These are phyloP conservation scores for Semaprochilodus insignis DNA, from an alignment of 2,797 vertebrate genomes.

Conservation along the genomic window DNA sequence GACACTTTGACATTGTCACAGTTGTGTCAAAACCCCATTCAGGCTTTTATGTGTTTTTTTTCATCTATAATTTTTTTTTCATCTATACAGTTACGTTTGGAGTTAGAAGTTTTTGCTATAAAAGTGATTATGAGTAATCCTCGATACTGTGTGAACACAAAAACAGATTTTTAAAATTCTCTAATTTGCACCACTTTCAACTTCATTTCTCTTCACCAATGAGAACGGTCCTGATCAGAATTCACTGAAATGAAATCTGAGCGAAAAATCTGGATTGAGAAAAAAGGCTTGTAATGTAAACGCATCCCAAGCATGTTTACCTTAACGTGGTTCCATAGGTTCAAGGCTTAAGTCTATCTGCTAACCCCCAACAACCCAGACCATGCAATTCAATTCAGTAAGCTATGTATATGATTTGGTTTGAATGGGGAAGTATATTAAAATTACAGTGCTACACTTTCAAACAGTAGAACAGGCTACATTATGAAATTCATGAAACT, in stretches of 20 bases:
- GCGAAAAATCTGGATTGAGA: background rate
- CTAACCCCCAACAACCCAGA: slow-evolving; percentile 10
- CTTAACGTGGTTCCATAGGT: background rate
- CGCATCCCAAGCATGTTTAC: background rate
- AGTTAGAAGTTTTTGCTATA: too few relatives aligned
- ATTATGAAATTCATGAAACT: slow-evolving; percentile 8
- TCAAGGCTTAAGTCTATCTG: background rate
- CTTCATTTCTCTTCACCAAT: too few relatives aligned
- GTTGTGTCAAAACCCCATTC: too few relatives aligned
- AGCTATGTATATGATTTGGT: slow-evolving; percentile 11
- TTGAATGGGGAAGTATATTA: slow-evolving; percentile 10
- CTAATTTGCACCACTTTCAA: too few relatives aligned
- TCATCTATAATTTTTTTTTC: too few relatives aligned
- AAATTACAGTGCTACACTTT: slow-evolving; percentile 36
- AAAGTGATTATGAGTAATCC: too few relatives aligned
- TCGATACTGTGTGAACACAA: too few relatives aligned
- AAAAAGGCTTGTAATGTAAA: background rate
- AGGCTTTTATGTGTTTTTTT: too few relatives aligned
- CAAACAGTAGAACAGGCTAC: slow-evolving; percentile 47
- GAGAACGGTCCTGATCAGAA: too few relatives aligned
- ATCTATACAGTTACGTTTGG: too few relatives aligned
- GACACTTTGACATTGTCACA: too few relatives aligned
- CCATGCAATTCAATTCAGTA: background rate
- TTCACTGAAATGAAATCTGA: background rate
- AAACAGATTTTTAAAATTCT: too few relatives aligned